These are phyloP conservation scores for Hylaeus volcanicus DNA, from an alignment of 1,140 invertebrate genomes.

Conservation along the genomic window DNA sequence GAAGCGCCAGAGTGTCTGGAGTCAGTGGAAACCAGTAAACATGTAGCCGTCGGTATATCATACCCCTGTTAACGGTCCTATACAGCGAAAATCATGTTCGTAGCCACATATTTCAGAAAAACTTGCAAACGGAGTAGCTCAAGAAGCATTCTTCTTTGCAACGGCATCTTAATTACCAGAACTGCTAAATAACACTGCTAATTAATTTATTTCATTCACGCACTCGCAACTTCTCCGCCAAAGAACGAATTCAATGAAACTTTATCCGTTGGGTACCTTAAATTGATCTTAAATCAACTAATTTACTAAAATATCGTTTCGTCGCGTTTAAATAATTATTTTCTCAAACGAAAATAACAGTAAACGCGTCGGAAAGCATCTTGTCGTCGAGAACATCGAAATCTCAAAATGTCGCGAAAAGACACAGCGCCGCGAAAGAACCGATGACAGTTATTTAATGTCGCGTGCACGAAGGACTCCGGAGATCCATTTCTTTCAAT, in stretches of 20 bases:
- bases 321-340: no score
- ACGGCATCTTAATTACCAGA: no score
- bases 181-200: neutral
- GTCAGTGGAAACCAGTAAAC: conserved; percentile 45
- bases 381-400: neutral
- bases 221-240: no score
- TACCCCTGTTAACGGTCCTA: neutral
- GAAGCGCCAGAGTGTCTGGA: conserved; percentile 53
- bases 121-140: neutral
- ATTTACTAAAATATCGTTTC: no score
- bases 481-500: conserved; percentile 31
- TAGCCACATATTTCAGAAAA: neutral
- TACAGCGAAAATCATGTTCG: conserved; percentile 26
- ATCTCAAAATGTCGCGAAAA: neutral
- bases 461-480: neutral
- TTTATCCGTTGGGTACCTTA: no score
- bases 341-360: no score
- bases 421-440: neutral
- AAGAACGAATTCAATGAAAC: no score
- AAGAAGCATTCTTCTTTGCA: neutral
- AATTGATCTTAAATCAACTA: no score
- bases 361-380: no score
- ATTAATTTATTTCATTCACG: neutral
- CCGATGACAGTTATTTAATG: conserved; percentile 28
- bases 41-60: conserved; percentile 22